These are phyloP conservation scores for Macrostomum lignano DNA, from an alignment of 1,140 invertebrate species.

Conservation along the genomic window DNA sequence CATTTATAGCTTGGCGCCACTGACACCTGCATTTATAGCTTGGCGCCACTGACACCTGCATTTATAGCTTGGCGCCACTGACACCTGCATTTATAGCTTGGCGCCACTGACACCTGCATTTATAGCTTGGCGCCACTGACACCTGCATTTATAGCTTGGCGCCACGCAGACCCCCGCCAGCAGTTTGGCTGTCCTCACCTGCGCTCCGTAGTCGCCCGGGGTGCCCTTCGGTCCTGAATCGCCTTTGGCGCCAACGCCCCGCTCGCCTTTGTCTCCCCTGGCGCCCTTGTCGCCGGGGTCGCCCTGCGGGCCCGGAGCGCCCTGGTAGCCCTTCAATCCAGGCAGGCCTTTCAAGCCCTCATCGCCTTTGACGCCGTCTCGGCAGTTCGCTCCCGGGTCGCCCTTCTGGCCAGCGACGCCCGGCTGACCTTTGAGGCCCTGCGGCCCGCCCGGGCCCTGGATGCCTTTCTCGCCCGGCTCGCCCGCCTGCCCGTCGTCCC, in stretches of 20 bases:
- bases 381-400: background rate
- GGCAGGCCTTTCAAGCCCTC: background rate
- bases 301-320: slow-evolving; percentile 1
- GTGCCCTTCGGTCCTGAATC: slow-evolving; percentile 1
- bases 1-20: too few species aligned
- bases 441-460: background rate
- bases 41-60: too few species aligned
- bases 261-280: too few species aligned
- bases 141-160: too few species aligned
- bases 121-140: too few species aligned
- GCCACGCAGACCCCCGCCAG: too few species aligned
- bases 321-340: background rate
- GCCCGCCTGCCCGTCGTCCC: background rate
- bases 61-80: too few species aligned
- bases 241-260: background rate
- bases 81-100: too few species aligned
- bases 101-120: too few species aligned
- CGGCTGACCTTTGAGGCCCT: background rate
- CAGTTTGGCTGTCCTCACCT: too few species aligned
- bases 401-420: slow-evolving; percentile 4
- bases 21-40: too few species aligned
- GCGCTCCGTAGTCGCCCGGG: too few species aligned
- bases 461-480: background rate
- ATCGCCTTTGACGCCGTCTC: background rate
- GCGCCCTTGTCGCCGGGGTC: background rate